phyloP scores from a whole-genome alignment of 2,888 invertebrate genomes.

The Pherbina coryleti region DNA sequence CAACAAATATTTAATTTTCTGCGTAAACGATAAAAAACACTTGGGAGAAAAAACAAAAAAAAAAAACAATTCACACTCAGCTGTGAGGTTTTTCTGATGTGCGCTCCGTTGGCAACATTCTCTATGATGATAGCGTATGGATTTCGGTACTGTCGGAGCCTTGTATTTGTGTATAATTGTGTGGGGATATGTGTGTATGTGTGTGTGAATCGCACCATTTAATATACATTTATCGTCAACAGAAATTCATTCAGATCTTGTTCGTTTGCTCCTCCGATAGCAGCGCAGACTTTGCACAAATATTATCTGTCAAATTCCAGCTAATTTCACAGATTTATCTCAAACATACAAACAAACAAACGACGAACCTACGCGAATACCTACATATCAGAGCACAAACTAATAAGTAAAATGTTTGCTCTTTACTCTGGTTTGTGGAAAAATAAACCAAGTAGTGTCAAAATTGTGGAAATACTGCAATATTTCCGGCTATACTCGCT shows the following conservation, averaged over 20 bases:
- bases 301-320: slow-evolving; percentile 28
- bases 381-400: too few relatives aligned
- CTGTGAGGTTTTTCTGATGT: slow-evolving; percentile 45
- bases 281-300: slow-evolving; percentile 7
- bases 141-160: neutral
- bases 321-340: slow-evolving; percentile 32
- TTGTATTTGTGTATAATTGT: neutral
- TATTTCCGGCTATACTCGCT: too few relatives aligned
- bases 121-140: neutral
- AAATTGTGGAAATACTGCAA: too few relatives aligned
- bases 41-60: slow-evolving; percentile 14
- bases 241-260: slow-evolving; percentile 20
- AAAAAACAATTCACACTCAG: slow-evolving; percentile 50
- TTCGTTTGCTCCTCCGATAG: neutral
- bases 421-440: too few relatives aligned
- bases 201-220: neutral
- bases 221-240: neutral
- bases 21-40: slow-evolving; percentile 46
- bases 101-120: slow-evolving; percentile 1
- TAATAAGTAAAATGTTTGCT: too few relatives aligned
- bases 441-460: too few relatives aligned
- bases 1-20: slow-evolving; percentile 36
- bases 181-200: neutral
- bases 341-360: neutral
- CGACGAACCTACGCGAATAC: too few relatives aligned